Evolutionary conservation across 2,797 vertebrate genomes (phyloP), one percentile per base, ranked within the genome.

Genomic region (Melopsittacus undulatus): DNA sequence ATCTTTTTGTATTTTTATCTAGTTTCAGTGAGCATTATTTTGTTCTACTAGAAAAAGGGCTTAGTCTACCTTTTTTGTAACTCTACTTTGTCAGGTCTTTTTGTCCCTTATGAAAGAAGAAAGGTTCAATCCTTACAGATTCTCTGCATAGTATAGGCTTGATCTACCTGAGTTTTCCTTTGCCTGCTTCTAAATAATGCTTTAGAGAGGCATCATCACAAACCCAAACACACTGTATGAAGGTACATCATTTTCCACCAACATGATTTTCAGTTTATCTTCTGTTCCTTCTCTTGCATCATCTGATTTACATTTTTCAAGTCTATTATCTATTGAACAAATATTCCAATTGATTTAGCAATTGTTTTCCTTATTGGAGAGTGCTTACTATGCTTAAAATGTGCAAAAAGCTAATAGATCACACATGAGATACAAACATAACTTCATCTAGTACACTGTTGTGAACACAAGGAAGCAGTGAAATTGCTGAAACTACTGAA

Each of bases 401-500:
- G 3, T 79, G 77, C 51, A 84, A 81, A 89, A 67, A 34, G n/a
- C 36, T 70, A 63, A 66, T 40, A 69, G 67, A 89, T 82, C 51
- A 73, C 42, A 17, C 23, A 45, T 51, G n/a, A 66, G 29, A 46
- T 69, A 83, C 4, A 74, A 82, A 63, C 36, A 8, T 26, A 82
- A 79, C 36, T 76, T 59, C 18, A 49, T 27, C 18, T 56, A 29
- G 42, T 56, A 51, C 56, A 9, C 17, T 51, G 29, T 36, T 59
- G 13, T 77, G 83, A 87, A 79, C 45, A 73, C 4, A 34, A 76
- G 76, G 68, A 91, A 77, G 17, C 7, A 34, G 23, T 32, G n/a
- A 87, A 93, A 85, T 4, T 81, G 74, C 52, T 88, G 66, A 92
- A 95, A 83, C 10, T 76, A 56, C 46, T 63, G 20, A 85, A 92